These are phyloP conservation scores for Drosophila subobscura DNA, from an alignment of 1,140 invertebrate species.

Conservation along the genomic window DNA sequence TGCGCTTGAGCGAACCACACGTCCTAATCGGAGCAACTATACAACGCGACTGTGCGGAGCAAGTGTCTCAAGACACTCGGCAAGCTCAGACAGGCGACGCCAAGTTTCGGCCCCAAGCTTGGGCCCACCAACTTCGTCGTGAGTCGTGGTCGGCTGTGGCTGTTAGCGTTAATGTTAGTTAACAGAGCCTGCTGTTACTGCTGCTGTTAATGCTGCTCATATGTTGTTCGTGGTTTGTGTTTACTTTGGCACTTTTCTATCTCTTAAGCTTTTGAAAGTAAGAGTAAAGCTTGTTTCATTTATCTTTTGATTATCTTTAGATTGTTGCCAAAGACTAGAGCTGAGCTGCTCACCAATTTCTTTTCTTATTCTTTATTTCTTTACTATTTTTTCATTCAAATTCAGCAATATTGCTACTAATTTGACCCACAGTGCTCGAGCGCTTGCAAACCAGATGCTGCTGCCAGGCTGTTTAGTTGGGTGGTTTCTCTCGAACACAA, in stretches of 20 bases:
- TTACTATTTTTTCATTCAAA: slow-evolving; percentile 3
- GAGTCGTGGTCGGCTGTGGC: slow-evolving; percentile 6
- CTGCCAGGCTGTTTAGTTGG: slow-evolving; percentile 28
- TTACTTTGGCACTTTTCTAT: slow-evolving; percentile 3
- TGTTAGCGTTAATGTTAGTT: slow-evolving; percentile 29
- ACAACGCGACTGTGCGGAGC: slow-evolving; percentile 67
- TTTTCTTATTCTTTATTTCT: too few species aligned
- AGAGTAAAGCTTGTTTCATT: slow-evolving; percentile 58
- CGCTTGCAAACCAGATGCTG: slow-evolving; percentile 14
- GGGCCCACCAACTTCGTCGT: slow-evolving; percentile 7
- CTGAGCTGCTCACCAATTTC: slow-evolving; percentile 15
- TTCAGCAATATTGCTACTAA: slow-evolving; percentile 9
- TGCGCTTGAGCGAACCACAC: slow-evolving; percentile 68
- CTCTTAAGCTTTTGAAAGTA: slow-evolving; percentile 80
- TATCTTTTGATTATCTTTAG: too few species aligned
- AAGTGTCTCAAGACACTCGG: slow-evolving; percentile 47
- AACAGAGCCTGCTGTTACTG: slow-evolving; percentile 28
- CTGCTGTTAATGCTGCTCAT: slow-evolving; percentile 19
- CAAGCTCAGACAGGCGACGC: slow-evolving; percentile 24
- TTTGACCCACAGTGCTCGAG: slow-evolving; percentile 11
- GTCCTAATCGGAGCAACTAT: slow-evolving; percentile 67
- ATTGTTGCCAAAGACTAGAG: slow-evolving; percentile 1
- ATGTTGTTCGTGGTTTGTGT: neutral
- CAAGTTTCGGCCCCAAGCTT: slow-evolving; percentile 45
- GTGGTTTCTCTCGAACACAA: slow-evolving; percentile 22